A percentile compares a stretch with the other conserved stretches of the same genome.
These are phyloP conservation scores for Ibycter americanus DNA, from an alignment of 2,797 vertebrate genomes.

Conservation along the genomic window DNA sequence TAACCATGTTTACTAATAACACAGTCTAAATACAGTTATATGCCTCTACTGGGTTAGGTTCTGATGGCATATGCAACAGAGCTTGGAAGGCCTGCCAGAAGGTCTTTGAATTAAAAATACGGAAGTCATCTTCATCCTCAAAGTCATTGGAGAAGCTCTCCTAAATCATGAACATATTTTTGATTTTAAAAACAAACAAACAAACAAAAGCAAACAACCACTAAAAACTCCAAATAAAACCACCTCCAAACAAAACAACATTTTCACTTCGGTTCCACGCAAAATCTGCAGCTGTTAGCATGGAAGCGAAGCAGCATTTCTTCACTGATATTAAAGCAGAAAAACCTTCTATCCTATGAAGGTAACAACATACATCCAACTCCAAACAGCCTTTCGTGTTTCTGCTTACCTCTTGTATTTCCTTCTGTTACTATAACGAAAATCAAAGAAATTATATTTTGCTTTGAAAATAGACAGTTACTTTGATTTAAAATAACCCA, in stretches of 20 bases:
- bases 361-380: background rate
- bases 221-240: background rate
- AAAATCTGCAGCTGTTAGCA: background rate
- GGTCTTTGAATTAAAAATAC: background rate
- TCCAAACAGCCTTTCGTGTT: background rate
- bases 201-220: background rate
- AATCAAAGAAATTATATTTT: background rate
- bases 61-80: background rate
- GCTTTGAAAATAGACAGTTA: background rate
- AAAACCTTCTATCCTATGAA: background rate
- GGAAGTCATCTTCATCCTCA: background rate
- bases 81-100: background rate
- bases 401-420: background rate
- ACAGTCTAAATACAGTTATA: background rate
- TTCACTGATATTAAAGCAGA: fast-evolving
- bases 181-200: background rate
- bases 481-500: background rate
- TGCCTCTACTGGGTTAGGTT: background rate
- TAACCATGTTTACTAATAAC: background rate
- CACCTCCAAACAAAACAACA: background rate
- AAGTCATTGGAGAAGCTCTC: background rate
- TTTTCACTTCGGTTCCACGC: background rate
- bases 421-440: background rate
- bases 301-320: background rate
- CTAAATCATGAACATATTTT: background rate